Percentiles rank a stretch among this genome's conserved stretches.
Conservation (phyloP, 2,888 invertebrate genomes). For the Arctia plantaginis region DNA sequence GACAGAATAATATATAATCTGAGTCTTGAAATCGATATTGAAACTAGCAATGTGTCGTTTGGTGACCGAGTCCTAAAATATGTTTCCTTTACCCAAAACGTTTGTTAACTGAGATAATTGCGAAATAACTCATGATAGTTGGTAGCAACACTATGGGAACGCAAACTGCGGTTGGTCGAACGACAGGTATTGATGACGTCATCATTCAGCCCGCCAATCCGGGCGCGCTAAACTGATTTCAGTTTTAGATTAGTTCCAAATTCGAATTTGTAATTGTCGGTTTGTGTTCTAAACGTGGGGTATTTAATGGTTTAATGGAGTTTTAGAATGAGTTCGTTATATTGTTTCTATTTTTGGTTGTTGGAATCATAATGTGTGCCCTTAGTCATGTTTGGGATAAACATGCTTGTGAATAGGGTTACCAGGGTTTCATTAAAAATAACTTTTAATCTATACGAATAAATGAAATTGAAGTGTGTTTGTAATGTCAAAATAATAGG, state of each 20-base stretch:
- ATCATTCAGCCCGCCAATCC: constrained; percentile 80
- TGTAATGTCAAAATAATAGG: too few species aligned
- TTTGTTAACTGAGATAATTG: constrained; percentile 48
- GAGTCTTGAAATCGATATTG: background rate
- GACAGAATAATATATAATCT: too few species aligned
- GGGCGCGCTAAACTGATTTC: constrained; percentile 74
- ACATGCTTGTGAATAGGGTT: background rate
- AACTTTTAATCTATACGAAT: too few species aligned
- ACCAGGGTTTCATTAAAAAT: background rate
- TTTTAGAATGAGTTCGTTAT: background rate
- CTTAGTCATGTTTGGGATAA: background rate
- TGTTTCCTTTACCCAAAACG: constrained; percentile 12
- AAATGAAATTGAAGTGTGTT: too few species aligned
- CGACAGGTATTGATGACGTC: constrained; percentile 81
- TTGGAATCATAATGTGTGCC: background rate
- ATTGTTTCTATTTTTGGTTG: background rate
- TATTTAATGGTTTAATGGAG: constrained; percentile 4
- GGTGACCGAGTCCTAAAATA: background rate
- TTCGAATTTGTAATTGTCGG: constrained; percentile 72
- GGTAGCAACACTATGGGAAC: constrained; percentile 37
- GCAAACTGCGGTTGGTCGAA: constrained; percentile 71
- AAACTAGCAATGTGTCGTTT: background rate
- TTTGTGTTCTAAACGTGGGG: constrained; percentile 34
- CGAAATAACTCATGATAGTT: constrained; percentile 56
- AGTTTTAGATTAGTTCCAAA: constrained; percentile 78